These are phyloP conservation scores for Pipra filicauda DNA, from an alignment of 2,113 vertebrate species.

Conservation along the genomic window DNA sequence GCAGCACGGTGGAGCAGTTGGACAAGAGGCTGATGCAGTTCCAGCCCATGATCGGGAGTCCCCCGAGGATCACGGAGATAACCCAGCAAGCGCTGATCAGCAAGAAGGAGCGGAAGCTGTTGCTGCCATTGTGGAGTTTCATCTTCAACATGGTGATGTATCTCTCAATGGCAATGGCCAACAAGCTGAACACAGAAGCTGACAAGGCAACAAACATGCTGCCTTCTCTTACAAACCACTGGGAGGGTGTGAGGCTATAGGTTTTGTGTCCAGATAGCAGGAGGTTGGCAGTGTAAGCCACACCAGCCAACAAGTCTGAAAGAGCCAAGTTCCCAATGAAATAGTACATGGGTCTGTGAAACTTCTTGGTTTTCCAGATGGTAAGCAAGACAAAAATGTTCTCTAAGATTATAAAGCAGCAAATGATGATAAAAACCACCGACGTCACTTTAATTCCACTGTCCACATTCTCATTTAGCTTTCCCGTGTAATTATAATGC, in stretches of 20 bases:
- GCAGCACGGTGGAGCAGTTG: constrained; percentile 91
- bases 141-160: constrained; percentile 98
- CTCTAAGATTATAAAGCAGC: constrained; percentile 95
- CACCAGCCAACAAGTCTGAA: constrained; percentile 93
- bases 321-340: constrained; percentile 98
- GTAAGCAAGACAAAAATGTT: constrained; percentile 94
- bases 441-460: constrained; percentile 84
- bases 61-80: constrained; percentile 86
- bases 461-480: constrained; percentile 78
- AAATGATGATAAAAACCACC: constrained; percentile 94
- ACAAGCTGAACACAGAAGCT: constrained; percentile 93
- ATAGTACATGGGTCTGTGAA: constrained; percentile 98
- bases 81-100: constrained; percentile 95
- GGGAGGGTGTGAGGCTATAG: constrained; percentile 85
- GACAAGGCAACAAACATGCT: constrained; percentile 97
- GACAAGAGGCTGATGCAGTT: constrained; percentile 86
- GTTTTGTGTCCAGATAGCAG: constrained; percentile 93
- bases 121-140: constrained; percentile 93
- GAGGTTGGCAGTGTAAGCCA: constrained; percentile 92
- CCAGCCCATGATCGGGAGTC: constrained; percentile 94
- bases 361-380: constrained; percentile 99
- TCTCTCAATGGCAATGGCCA: constrained; percentile 95
- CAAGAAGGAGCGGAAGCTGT: constrained; percentile 91
- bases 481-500: constrained; percentile 97
- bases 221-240: constrained; percentile 96